Percentiles rank a stretch among this genome's conserved stretches.
Evolutionary conservation across 2,113 vertebrate species (phyloP).

Genomic region (Porphyrio hochstetteri): DNA sequence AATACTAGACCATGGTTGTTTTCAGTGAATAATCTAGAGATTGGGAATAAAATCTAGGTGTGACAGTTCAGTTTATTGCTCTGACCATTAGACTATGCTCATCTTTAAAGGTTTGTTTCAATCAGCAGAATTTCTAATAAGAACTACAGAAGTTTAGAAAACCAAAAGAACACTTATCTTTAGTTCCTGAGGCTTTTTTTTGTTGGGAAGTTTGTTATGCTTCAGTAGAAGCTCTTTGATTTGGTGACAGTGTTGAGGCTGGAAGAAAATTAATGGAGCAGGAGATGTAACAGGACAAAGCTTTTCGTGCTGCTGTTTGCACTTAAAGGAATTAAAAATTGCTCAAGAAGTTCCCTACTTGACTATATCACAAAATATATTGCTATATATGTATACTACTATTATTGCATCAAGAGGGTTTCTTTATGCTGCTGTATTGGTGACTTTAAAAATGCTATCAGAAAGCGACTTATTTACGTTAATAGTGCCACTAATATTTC

Average conservation of each 20-base stretch:
- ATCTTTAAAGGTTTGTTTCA: neutral
- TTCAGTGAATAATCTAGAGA: neutral
- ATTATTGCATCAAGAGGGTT: neutral
- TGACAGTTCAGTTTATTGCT: neutral
- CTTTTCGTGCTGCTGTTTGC: neutral
- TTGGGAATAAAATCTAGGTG: neutral
- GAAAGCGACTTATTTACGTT: neutral
- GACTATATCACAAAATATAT: neutral
- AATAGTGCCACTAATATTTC: neutral
- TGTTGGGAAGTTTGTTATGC: neutral
- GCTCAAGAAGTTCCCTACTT: neutral
- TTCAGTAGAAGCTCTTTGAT: neutral
- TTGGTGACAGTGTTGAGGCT: neutral
- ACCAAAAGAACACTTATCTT: neutral
- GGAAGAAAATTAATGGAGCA: neutral
- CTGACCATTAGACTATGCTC: neutral
- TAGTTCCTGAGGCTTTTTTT: neutral
- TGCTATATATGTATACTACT: neutral
- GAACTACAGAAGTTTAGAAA: neutral
- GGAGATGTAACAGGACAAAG: neutral
- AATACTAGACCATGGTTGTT: too few relatives aligned
- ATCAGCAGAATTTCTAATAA: neutral
- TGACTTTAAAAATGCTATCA: neutral
- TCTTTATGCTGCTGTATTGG: neutral
- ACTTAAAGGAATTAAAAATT: neutral